Evolutionary conservation across 1,140 invertebrate species (phyloP).

Genomic region (Drosophila parvula): DNA sequence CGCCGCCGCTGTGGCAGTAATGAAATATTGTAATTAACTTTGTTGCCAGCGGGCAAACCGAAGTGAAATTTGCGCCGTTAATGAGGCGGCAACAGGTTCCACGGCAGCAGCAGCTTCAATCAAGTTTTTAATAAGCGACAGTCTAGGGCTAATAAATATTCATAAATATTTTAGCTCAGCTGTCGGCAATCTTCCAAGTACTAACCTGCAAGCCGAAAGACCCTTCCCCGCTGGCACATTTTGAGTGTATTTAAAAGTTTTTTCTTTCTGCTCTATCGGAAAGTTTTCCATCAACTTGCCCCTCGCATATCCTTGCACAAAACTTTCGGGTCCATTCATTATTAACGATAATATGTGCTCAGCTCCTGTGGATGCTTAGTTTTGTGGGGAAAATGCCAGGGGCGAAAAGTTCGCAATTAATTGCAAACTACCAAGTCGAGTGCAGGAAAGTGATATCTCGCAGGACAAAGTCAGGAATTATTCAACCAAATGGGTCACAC

Average conservation of each 20-base stretch:
- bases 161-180: constrained; percentile 64
- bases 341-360: constrained; percentile 56
- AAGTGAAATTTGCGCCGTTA: constrained; percentile 43
- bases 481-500: constrained; percentile 8
- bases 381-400: constrained; percentile 4
- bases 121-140: constrained; percentile 49
- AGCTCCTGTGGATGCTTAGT: constrained; percentile 25
- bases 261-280: constrained; percentile 19
- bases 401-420: constrained; percentile 55
- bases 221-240: constrained; percentile 10
- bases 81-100: constrained; percentile 73
- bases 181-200: constrained; percentile 17
- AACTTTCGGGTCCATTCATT: constrained; percentile 66
- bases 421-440: constrained; percentile 22
- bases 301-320: constrained; percentile 6
- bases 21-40: constrained; percentile 78
- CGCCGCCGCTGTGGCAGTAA: constrained; percentile 11
- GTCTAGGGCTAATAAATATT: constrained; percentile 72
- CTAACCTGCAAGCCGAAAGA: not conserved
- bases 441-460: constrained; percentile 20
- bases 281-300: constrained; percentile 43
- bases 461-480: not conserved
- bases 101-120: constrained; percentile 45
- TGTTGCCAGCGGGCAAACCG: constrained; percentile 36
- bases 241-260: constrained; percentile 58